Evolutionary conservation across 2,113 vertebrate species (phyloP).

Genomic region (Alces alces): DNA sequence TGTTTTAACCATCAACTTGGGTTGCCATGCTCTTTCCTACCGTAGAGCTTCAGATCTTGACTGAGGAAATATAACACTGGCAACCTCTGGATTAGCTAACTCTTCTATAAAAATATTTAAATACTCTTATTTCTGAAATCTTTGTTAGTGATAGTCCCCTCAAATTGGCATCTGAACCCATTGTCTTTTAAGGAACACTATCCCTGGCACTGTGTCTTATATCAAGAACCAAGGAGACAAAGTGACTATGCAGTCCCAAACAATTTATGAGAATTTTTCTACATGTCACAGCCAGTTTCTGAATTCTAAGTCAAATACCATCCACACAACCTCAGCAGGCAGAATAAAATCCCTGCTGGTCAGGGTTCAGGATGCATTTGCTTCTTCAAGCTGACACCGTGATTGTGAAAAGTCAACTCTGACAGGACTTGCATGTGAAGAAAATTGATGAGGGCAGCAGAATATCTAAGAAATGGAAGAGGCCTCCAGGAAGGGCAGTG

Average conservation of each 20-base stretch:
- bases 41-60: neutral
- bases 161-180: neutral
- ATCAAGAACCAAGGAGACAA: neutral
- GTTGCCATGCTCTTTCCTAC: neutral
- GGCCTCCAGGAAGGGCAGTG: neutral
- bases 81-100: neutral
- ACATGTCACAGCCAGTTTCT: neutral
- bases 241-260: neutral
- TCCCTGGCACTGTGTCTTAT: neutral
- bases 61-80: neutral
- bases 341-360: neutral
- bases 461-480: neutral
- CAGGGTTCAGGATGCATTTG: neutral
- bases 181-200: neutral
- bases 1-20: neutral
- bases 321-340: neutral
- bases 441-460: conserved; percentile 48
- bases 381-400: neutral
- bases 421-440: conserved; percentile 33
- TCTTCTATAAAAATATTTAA: neutral
- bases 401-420: conserved; percentile 20
- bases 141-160: neutral
- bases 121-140: neutral
- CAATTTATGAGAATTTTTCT: neutral
- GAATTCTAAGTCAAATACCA: neutral